Base-by-base conservation (phyloP, 2,888 invertebrate species). In the Agonum fuliginosum region DNA sequence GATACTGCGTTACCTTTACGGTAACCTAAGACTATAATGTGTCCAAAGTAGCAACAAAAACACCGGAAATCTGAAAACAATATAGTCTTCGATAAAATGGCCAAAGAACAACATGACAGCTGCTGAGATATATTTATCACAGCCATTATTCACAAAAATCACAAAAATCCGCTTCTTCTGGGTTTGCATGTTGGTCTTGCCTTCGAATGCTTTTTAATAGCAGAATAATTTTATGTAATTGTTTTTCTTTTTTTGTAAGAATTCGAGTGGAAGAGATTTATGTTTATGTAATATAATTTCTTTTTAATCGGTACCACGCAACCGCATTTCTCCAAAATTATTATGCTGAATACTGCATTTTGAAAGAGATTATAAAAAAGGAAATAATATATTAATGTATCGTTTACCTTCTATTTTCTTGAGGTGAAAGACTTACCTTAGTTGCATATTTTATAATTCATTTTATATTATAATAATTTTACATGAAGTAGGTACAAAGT, bases 31-130 rank as follows among this genome's bases (percentile, higher is more conserved):
- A 71, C 71, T 30, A 30, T 71, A 71, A 71, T 71, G 71, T 51
- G 71, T 70, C 43, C 48, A 70, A 17, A 46, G 30, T 30, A 27
- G 30, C 48, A 19, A 46, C 30, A 71, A 71, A 51, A 51, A 71
- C 51, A 48, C 46, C 71, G 51, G 46, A 72, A 54, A 72, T 37
- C 72, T 54, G 72, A 72, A 72, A 72, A 72, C 72, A 72, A 72
- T 72, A 72, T 72, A 58, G 54, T 71, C 30, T 22, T 51, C 51
- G 71, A 19, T 72, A 41, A 72, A 37, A 46, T 58, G 58, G 41
- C 54, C 72, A 72, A 58, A 54, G 58, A 20, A 37, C 37, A 20
- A 37, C 37, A 54, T 58, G 72, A 72, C 72, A 72, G 72, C 58
- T 72, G 41, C 54, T 54, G 8, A 24, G 27, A 24, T 69, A 17